Evolutionary conservation across 1,140 invertebrate species (phyloP), one percentile per base, ranked within the genome.

Genomic region (Globodera ellingtonae): DNA sequence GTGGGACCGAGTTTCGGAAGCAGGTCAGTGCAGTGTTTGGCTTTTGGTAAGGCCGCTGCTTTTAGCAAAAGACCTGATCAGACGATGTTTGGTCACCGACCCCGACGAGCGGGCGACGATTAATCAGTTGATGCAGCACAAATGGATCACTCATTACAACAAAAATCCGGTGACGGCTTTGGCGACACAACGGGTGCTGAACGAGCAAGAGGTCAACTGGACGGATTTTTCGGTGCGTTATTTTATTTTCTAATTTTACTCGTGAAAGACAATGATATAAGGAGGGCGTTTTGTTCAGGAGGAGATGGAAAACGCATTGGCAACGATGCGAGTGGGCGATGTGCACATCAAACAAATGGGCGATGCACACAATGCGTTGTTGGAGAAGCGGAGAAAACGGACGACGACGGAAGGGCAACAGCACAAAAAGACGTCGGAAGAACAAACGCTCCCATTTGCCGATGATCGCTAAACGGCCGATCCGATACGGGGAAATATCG

Each of bases 231-330:
- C 91, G 90, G 91, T 86, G 50, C 13, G 81, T 70, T 78, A 65
- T 21, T n/a, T 66, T 8, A 21, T 6, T 67, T 21, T 21, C 56
- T 13, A 56, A 67, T 47, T 52, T 24, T 46, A 13, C 50, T 52
- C 8, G 46, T 9, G 44, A 69, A 59, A 35, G 70, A 75, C 47
- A 52, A 62, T 70, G 8, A n/a, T 46, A 9, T 46, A 18, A 65
- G 35, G 35, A 35, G 1, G 35, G 35, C 35, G 52, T 83, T 10
- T 71, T 15, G 84, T 89, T 7, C 94, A 98, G 92, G 96, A 98
- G 90, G 97, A 98, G 91, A 98, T 99, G 96, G 97, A 94, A 0
- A 93, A 95, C 78, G 97, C 96, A 0, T 90, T 99, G 52, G 96
- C 96, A 47, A 97, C 95, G 72, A 98, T 98, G 96, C 91, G 97